Evolutionary conservation across 2,888 invertebrate genomes (phyloP).

Genomic region (Zelleria hepariella): DNA sequence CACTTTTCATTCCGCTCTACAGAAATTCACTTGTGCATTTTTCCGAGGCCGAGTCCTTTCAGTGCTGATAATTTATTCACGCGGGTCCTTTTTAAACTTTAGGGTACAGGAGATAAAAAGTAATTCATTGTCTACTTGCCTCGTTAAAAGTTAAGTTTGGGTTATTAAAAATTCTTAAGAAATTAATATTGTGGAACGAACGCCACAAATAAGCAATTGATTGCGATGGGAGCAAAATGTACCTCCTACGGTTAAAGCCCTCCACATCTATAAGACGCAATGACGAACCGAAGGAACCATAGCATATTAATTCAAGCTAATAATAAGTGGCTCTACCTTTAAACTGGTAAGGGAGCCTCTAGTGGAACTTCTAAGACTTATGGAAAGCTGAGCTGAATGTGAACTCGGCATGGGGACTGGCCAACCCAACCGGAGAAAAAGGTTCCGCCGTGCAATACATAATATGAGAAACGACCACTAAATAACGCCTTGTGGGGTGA

Average conservation of each 20-base stretch:
- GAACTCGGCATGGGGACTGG: too few relatives aligned
- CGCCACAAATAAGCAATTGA: background rate
- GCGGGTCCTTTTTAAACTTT: constrained; percentile 30
- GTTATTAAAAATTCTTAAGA: background rate
- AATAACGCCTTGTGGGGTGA: background rate
- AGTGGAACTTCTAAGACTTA: too few relatives aligned
- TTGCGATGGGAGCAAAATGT: background rate
- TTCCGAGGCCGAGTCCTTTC: constrained; percentile 44
- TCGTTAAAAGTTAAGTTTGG: background rate
- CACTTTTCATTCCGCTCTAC: background rate
- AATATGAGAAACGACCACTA: background rate
- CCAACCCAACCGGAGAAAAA: too few relatives aligned
- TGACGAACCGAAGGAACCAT: too few relatives aligned
- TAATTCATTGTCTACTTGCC: background rate
- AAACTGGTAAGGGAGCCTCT: too few relatives aligned
- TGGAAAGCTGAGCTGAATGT: too few relatives aligned
- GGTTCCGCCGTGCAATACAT: too few relatives aligned
- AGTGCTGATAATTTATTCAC: constrained; percentile 56
- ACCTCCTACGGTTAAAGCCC: too few relatives aligned
- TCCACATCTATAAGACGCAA: too few relatives aligned
- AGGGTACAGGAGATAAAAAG: background rate
- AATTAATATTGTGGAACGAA: background rate
- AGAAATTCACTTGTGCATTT: constrained; percentile 44
- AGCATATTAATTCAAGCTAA: too few relatives aligned
- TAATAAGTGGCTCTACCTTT: too few relatives aligned